Conservation (phyloP, 1,140 invertebrate genomes). For the Cryptotermes secundus region DNA sequence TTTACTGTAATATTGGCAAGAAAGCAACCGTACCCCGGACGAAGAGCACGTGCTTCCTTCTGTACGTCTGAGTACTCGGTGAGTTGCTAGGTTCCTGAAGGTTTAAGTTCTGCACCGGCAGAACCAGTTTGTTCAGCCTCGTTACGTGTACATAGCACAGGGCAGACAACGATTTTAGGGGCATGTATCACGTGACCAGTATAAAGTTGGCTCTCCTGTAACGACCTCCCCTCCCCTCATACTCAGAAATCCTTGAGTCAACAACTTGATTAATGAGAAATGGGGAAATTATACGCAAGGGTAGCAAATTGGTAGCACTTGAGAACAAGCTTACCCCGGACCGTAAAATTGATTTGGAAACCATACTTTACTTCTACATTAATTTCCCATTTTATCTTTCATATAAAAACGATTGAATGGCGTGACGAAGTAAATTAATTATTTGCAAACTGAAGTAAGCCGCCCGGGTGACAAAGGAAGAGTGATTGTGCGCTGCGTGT, state of each 20-base stretch:
- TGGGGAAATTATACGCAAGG: not conserved
- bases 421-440: constrained; percentile 1
- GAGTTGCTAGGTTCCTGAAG: too few relatives aligned
- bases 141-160: too few relatives aligned
- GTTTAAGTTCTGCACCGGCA: too few relatives aligned
- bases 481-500: too few relatives aligned
- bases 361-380: constrained; percentile 4
- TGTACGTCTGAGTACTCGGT: too few relatives aligned
- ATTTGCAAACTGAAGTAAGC: not conserved
- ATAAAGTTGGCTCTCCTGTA: not conserved
- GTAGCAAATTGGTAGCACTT: not conserved
- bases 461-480: too few relatives aligned
- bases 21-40: too few relatives aligned
- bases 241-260: not conserved
- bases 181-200: not conserved
- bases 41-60: too few relatives aligned
- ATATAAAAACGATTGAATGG: not conserved
- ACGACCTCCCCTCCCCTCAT: not conserved
- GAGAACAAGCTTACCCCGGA: not conserved
- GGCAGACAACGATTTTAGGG: not conserved
- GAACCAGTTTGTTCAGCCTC: too few relatives aligned
- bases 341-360: not conserved
- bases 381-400: constrained; percentile 17
- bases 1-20: too few relatives aligned
- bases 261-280: constrained; percentile 18